Base-by-base conservation (phyloP, 2,888 invertebrate species). In the Agrotis puta region DNA sequence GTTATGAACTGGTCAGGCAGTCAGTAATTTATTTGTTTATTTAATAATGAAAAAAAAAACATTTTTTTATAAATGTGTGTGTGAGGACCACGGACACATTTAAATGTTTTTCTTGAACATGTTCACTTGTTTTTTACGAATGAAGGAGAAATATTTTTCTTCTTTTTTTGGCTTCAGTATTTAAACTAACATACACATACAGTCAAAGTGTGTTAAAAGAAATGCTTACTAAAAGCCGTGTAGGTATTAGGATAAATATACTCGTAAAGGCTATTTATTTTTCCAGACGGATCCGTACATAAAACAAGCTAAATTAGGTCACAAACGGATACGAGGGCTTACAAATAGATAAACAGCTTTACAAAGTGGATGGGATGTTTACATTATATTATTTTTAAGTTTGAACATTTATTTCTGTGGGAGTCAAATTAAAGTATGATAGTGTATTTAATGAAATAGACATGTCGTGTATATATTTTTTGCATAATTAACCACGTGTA, bases 281-380 rank as follows among this genome's bases (percentile, higher is more conserved):
- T 67, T 48, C 47, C 61, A 61, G 54, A 20, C 48, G 48, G 47
- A 66, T 73, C 45, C 78, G 73, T 64, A 73, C 67, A 63, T 73
- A 51, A 63, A 67, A 73, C 73, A 59, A 77, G 67, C 43, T 62
- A 78, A 78, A 78, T 78, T 74, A 77, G 79, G 79, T 78, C 77
- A 78, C 59, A 67, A 78, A 78, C 68, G 61, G 61, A 78, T 67
- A 24, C 73, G 61, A 78, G 63, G 59, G 54, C 56, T 74, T 73
- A 64, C 78, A 68, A 73, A 78, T 63, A 73, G 59, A 68, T 48
- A 57, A 61, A 65, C 72, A 77, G 62, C 27, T 45, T 45, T 64
- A 78, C 78, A 56, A 73, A 64, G 63, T 78, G 58, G 73, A 45
- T 27, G 27, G 39, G 39, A 56, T 77, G 66, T 72, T 77, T 77